Conservation (phyloP, 2,888 invertebrate genomes). For the Mythimna impura region DNA sequence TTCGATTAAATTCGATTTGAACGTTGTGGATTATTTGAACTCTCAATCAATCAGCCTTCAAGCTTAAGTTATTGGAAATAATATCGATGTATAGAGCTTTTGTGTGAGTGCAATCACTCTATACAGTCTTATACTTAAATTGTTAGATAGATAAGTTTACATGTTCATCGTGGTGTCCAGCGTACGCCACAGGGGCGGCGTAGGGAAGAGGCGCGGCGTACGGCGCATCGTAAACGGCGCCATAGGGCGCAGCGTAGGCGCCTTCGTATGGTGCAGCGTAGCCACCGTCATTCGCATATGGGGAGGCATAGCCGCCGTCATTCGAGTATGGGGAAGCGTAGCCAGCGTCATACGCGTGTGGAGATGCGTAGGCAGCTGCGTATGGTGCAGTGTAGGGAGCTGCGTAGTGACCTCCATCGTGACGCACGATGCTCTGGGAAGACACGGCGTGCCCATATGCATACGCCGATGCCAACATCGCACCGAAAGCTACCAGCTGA, state of each 20-base stretch:
- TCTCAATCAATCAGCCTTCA: too few relatives aligned
- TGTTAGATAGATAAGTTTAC: slow-evolving; percentile 63
- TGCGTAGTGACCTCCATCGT: slow-evolving; percentile 74
- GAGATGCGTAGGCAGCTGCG: slow-evolving; percentile 49
- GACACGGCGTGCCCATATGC: slow-evolving; percentile 83
- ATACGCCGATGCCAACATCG: slow-evolving; percentile 83
- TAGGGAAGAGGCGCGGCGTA: slow-evolving; percentile 67
- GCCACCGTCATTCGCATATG: too few relatives aligned
- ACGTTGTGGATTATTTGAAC: neutral
- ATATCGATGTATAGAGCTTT: neutral
- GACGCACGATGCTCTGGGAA: slow-evolving; percentile 82
- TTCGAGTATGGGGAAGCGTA: slow-evolving; percentile 63
- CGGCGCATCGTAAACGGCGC: slow-evolving; percentile 62
- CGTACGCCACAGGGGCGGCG: slow-evolving; percentile 63
- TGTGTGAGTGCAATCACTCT: too few relatives aligned
- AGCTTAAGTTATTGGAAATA: neutral
- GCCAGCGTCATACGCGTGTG: slow-evolving; percentile 67
- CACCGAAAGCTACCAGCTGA: slow-evolving; percentile 85
- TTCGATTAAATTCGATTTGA: neutral
- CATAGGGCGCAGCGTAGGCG: slow-evolving; percentile 66
- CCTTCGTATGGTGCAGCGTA: slow-evolving; percentile 66
- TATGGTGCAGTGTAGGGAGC: slow-evolving; percentile 74
- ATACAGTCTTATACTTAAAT: neutral
- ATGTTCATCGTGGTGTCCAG: slow-evolving; percentile 74
- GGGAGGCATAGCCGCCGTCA: too few relatives aligned